These are phyloP conservation scores for Lutra lutra DNA, from an alignment of 2,797 vertebrate species.

Conservation along the genomic window DNA sequence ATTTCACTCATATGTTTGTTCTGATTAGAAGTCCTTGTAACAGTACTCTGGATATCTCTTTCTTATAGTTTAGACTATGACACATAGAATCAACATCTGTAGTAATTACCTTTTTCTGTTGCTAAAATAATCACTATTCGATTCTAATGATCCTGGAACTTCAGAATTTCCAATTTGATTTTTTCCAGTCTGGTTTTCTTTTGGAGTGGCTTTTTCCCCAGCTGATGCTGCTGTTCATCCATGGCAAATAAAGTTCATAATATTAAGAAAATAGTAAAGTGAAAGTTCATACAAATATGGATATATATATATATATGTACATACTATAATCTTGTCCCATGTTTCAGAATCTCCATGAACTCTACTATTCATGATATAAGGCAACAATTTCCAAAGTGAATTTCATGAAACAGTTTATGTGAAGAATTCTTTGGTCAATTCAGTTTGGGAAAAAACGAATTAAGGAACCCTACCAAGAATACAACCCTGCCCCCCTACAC, in stretches of 20 bases:
- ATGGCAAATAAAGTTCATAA: slow-evolving; percentile 72
- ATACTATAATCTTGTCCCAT: neutral
- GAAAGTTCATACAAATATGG: neutral
- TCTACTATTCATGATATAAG: neutral
- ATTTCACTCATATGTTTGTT: neutral
- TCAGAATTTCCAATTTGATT: slow-evolving; percentile 84
- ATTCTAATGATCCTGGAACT: slow-evolving; percentile 82
- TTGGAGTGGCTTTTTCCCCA: slow-evolving; percentile 41
- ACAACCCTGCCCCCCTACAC: neutral
- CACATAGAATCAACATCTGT: neutral
- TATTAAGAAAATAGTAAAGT: slow-evolving; percentile 58
- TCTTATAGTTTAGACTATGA: slow-evolving; percentile 20
- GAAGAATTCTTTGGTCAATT: slow-evolving; percentile 55
- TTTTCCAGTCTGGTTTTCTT: slow-evolving; percentile 76
- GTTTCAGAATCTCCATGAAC: slow-evolving; percentile 29
- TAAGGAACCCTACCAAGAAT: neutral
- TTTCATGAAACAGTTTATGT: slow-evolving; percentile 26
- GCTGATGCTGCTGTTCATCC: slow-evolving; percentile 66
- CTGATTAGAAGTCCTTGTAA: slow-evolving; percentile 38
- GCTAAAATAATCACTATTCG: slow-evolving; percentile 80
- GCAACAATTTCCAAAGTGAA: slow-evolving; percentile 40
- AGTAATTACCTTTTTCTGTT: slow-evolving; percentile 86
- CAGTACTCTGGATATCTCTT: neutral
- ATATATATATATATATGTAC: neutral
- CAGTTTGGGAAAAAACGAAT: neutral